Evolutionary conservation across 2,797 vertebrate species (phyloP).

Genomic region (Micrastur ruficollis): DNA sequence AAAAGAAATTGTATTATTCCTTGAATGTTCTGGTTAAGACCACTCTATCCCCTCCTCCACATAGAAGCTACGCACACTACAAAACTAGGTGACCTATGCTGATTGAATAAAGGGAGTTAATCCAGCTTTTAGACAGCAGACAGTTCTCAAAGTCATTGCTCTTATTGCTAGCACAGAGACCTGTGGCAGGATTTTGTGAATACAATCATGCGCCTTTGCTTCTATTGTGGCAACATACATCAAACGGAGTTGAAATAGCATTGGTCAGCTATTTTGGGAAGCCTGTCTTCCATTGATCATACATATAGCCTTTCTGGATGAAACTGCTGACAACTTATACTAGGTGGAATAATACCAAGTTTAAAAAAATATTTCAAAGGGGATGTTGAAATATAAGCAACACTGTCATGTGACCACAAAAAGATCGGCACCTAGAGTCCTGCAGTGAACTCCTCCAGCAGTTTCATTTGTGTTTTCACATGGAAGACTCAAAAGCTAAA

Average conservation of each 20-base stretch:
- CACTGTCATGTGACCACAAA: not conserved
- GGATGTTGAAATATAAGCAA: not conserved
- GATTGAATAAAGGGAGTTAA: not conserved
- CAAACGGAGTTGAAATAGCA: not conserved
- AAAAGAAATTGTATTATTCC: not conserved
- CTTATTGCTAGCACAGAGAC: not conserved
- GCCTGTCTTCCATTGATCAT: not conserved
- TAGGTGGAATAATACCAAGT: not conserved
- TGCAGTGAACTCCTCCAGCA: not conserved
- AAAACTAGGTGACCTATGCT: not conserved
- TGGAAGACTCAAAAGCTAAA: not conserved
- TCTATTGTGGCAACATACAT: not conserved
- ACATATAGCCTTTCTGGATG: not conserved
- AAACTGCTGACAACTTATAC: not conserved
- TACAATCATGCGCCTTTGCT: not conserved
- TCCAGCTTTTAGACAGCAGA: not conserved
- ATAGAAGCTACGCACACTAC: not conserved
- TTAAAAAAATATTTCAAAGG: not conserved
- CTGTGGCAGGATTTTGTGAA: not conserved
- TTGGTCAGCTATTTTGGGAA: not conserved
- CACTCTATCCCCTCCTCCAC: not conserved
- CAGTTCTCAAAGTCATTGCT: not conserved
- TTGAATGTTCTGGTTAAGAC: not conserved
- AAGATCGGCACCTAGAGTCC: not conserved
- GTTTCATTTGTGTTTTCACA: not conserved